Base-by-base conservation (phyloP, 2,888 invertebrate species). In the Coleophora deauratella region DNA sequence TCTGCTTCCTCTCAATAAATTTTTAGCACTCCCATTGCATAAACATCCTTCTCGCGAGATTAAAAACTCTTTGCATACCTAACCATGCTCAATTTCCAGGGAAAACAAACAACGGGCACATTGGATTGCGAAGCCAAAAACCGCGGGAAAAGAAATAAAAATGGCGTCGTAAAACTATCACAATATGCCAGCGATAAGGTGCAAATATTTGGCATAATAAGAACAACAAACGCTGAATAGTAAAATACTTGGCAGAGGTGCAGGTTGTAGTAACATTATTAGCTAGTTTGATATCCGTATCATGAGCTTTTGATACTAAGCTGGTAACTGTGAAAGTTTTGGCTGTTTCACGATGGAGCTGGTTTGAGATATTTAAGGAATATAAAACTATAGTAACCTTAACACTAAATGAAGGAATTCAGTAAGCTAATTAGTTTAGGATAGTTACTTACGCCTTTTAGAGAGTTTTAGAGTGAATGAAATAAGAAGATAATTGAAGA, bases 131-230 rank as follows among this genome's bases (percentile, higher is more conserved):
- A 55, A 51, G 57, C 58, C 50, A 61, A 59, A 55, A 57, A 59
- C 59, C 54, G 62, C 66, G 68, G 59, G 63, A 68, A 66, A 63
- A 54, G 61, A 59, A 60, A 67, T 66, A 66, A 69, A 69, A 66
- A 68, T 67, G 63, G 59, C 51, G 55, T 64, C 69, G 59, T 72
- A 72, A 72, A 72, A 69, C 68, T 70, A 73, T 78, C 70, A 70
- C 65, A 70, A 64, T 61, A 60, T 49, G 51, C 50, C 44, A 43
- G 59, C 65, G 70, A 73, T 71, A 73, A 77, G 71, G 75, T 72
- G 74, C 63, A 70, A 73, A 74, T 72, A 73, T 75, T 76, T 79
- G 75, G 75, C 78, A 68, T 44, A 72, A 78, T 70, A 70, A 68
- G 70, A 72, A 71, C 67, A 74, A 74, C 70, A 75, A 66, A 66